Evolutionary conservation across 2,888 invertebrate genomes (phyloP), one percentile per base, ranked within the genome.

Genomic region (Ectemnius continuus): DNA sequence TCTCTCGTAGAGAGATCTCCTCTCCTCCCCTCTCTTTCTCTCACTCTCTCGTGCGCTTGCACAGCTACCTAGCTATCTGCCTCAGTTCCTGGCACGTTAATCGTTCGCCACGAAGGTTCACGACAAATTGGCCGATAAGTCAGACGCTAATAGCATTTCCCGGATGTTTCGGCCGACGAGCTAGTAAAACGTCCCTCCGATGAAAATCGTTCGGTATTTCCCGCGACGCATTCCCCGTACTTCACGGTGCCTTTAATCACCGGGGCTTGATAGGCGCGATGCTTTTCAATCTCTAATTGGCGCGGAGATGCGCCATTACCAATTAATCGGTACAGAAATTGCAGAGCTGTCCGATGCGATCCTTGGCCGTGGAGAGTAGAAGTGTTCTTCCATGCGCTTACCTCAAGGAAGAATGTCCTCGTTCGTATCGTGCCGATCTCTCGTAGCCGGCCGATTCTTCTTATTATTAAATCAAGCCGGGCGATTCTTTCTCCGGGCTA

Each of bases 121-220:
- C 75, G 86, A 88, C 86, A 86, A 88, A 88, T 88, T 87, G 86
- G 80, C 78, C 83, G 86, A 86, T 87, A 87, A 84, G 83, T 77
- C 70, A 69, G 72, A 79, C 70, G 79, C 82, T 88, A 88, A 87
- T 86, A 85, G 84, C 86, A 83, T 87, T 86, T 88, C 84, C 83
- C 82, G 81, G 75, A 84, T 85, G 76, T 71, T 75, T 76, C 66
- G 65, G 47, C 66, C 52, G n/a, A 52, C 56, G 48, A 62, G 57
- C 65, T 57, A 67, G 64, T 46, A 47, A 69, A 61, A 63, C 61
- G 59, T 48, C 58, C 28, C 36, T 65, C 28, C 66, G 71, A 80
- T 72, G 78, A 79, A 78, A 79, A 78, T 77, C 67, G 70, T 75
- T 62, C 61, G 73, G 67, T 65, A 70, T 68, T 74, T 61, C 68